A percentile compares a stretch with the other conserved stretches of the same genome.
Evolutionary conservation across 2,113 vertebrate species (phyloP).

Genomic region (Fregetta grallaria): DNA sequence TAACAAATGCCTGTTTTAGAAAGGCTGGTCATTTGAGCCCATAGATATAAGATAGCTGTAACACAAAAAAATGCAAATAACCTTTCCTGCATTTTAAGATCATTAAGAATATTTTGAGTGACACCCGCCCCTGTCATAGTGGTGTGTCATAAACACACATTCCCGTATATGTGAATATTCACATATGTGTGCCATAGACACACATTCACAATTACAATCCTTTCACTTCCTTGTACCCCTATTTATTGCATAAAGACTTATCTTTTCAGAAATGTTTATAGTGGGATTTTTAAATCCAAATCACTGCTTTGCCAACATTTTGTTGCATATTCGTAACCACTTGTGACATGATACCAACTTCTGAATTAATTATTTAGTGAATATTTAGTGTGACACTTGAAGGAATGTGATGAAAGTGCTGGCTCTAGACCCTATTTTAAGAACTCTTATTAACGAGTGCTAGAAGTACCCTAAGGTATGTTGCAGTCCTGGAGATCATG

Average conservation of each 20-base stretch:
- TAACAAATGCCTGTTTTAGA: background rate
- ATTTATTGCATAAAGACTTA: background rate
- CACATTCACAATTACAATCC: background rate
- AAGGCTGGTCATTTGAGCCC: background rate
- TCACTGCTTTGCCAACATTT: background rate
- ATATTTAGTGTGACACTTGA: slow-evolving; percentile 22
- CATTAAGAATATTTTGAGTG: background rate
- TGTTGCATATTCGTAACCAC: background rate
- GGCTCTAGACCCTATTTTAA: slow-evolving; percentile 22
- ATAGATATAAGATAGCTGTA: background rate
- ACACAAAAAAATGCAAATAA: background rate
- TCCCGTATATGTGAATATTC: too few species aligned
- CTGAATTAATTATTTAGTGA: slow-evolving; percentile 40
- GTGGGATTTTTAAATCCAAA: background rate
- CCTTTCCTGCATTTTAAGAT: background rate
- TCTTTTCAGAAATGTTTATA: background rate
- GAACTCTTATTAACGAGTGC: slow-evolving; percentile 1
- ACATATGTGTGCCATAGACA: background rate
- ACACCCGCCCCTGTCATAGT: fast-evolving
- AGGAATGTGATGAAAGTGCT: background rate
- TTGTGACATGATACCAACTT: background rate
- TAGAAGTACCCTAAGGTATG: background rate
- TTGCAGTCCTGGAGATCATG: background rate
- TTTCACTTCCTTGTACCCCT: background rate
- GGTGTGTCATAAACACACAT: background rate